Percentiles rank a stretch among this genome's conserved stretches.
Conservation (phyloP, 2,888 invertebrate species). For the Podotricha telesiphe region DNA sequence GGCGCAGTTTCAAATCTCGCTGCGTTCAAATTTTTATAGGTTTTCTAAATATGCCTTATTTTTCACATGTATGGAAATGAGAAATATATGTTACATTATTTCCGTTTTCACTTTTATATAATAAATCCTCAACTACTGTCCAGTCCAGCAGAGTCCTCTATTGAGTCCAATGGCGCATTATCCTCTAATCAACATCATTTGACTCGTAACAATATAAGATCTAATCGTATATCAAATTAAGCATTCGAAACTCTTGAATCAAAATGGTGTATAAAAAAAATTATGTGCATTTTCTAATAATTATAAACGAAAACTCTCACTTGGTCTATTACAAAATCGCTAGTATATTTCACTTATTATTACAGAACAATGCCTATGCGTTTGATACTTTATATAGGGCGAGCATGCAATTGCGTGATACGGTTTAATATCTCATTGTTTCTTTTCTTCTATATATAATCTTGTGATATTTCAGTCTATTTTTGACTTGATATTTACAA, state of each 20-base stretch:
- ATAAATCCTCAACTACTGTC: no score
- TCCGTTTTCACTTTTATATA: no score
- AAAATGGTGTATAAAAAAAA: not conserved
- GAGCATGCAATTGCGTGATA: conserved; percentile 66
- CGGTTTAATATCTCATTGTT: conserved; percentile 57
- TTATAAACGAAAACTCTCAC: conserved; percentile 8
- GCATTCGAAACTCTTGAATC: not conserved
- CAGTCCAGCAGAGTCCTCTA: no score
- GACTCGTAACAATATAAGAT: no score
- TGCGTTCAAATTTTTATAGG: no score
- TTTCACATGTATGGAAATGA: no score
- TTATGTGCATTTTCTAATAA: conserved; percentile 33
- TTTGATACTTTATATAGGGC: conserved; percentile 35
- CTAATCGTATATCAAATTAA: not conserved
- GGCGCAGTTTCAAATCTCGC: no score
- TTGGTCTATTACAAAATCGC: conserved; percentile 13
- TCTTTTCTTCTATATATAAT: not conserved
- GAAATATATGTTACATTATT: no score
- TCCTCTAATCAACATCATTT: no score
- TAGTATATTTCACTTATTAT: conserved; percentile 22
- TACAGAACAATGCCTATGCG: conserved; percentile 19
- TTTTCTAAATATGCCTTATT: no score
- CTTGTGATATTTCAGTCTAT: not conserved
- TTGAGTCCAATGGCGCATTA: no score
- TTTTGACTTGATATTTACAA: not conserved